Percentiles rank a stretch among this genome's conserved stretches.
phyloP scores from a whole-genome alignment of 64 coral and sea anemone genomes.

The Montipora sp. region DNA sequence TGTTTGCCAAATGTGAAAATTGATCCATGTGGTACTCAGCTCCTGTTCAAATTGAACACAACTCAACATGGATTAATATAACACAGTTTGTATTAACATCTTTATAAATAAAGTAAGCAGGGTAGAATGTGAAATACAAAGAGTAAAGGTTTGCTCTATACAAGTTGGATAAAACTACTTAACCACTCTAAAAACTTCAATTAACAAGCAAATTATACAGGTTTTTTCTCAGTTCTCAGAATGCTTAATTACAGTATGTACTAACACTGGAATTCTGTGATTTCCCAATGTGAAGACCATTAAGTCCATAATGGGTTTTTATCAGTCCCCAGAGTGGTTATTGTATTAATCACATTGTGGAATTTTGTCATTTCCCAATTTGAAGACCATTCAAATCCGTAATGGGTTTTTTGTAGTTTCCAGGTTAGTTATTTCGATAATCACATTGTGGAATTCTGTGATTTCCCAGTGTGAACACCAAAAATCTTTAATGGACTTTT shows the following conservation, averaged over 20 bases:
- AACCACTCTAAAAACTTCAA: not conserved
- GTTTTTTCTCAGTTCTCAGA: too few relatives aligned
- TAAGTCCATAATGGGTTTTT: too few relatives aligned
- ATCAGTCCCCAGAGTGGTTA: too few relatives aligned
- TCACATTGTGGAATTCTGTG: not conserved
- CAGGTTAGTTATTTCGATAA: not conserved
- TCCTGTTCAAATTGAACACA: not conserved
- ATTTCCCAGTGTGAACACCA: not conserved
- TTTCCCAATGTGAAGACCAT: too few relatives aligned
- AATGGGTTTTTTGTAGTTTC: not conserved
- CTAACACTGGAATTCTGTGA: not conserved
- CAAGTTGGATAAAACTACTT: not conserved
- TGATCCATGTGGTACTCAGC: not conserved
- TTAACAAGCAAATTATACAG: too few relatives aligned
- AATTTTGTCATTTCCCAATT: not conserved
- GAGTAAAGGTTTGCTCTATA: too few relatives aligned
- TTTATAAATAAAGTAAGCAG: not conserved
- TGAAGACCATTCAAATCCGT: not conserved
- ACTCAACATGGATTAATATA: not conserved
- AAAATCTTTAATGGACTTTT: constrained; percentile 2
- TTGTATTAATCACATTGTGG: too few relatives aligned
- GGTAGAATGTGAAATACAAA: too few relatives aligned
- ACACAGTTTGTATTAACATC: not conserved
- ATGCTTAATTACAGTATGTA: too few relatives aligned
- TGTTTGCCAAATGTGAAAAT: not conserved